phyloP scores from a whole-genome alignment of 2,888 invertebrate genomes.

The Dysmachus trigonus region DNA sequence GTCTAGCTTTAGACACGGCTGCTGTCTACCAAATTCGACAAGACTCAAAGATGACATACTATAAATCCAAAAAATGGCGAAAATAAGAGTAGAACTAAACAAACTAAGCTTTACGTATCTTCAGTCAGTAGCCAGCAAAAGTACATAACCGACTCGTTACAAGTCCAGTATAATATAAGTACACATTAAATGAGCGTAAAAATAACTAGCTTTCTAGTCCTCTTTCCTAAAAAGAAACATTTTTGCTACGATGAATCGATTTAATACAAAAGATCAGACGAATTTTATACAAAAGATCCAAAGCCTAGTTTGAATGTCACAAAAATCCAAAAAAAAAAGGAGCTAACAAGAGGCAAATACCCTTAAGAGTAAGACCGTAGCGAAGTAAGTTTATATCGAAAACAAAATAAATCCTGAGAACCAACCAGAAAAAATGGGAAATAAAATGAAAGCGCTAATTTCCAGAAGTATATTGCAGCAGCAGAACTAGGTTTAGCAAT shows the following conservation, averaged over 20 bases:
- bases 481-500: neutral
- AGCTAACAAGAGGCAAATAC: neutral
- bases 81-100: neutral
- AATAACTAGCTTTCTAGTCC: neutral
- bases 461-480: neutral
- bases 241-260: neutral
- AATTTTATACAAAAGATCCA: neutral
- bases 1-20: too few relatives aligned
- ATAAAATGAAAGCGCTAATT: neutral
- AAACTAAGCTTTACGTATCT: neutral
- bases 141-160: neutral
- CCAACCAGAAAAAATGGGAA: neutral
- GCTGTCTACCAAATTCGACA: too few relatives aligned
- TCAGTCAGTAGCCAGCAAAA: neutral
- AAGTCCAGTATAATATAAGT: neutral
- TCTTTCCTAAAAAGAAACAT: neutral
- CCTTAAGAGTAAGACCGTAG: neutral
- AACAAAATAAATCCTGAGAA: neutral
- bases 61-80: too few relatives aligned
- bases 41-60: too few relatives aligned
- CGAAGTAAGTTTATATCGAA: slow-evolving; percentile 2
- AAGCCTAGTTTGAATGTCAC: neutral
- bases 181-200: neutral
- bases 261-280: neutral
- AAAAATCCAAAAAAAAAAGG: neutral